A percentile compares a stretch with the other conserved stretches of the same genome.
phyloP scores from a whole-genome alignment of 2,797 vertebrate genomes.

The Anableps anableps region DNA sequence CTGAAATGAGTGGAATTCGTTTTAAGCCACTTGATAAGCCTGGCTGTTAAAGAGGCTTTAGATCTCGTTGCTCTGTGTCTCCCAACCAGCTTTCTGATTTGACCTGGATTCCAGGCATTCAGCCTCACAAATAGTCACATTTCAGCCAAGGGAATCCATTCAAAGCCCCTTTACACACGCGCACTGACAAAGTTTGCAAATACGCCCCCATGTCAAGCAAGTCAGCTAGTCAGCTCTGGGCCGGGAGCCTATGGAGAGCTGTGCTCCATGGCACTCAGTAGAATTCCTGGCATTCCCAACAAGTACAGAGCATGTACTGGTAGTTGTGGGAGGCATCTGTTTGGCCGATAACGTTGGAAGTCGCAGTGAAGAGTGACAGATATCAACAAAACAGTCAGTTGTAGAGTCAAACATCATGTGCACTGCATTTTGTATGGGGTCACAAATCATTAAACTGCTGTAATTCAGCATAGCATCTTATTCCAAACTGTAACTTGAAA shows the following conservation, averaged over 20 bases:
- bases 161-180: constrained; percentile 64
- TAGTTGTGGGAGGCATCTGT: constrained; percentile 39
- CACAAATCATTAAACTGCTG: background rate
- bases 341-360: constrained; percentile 20
- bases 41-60: constrained; percentile 67
- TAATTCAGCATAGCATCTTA: background rate
- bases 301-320: constrained; percentile 71
- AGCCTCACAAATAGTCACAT: constrained; percentile 69
- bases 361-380: constrained; percentile 25
- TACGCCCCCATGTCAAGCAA: constrained; percentile 37
- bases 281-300: constrained; percentile 81
- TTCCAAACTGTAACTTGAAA: background rate
- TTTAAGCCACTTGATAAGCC: constrained; percentile 54
- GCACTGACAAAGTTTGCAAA: constrained; percentile 50
- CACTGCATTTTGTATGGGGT: background rate
- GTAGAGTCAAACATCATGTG: background rate
- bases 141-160: constrained; percentile 66
- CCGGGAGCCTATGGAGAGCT: constrained; percentile 48
- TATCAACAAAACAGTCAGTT: background rate
- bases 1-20: constrained; percentile 27
- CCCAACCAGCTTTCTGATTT: constrained; percentile 65
- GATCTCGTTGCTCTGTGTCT: constrained; percentile 44
- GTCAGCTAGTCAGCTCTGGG: constrained; percentile 42
- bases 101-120: constrained; percentile 74
- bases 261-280: constrained; percentile 28